Base-by-base conservation (phyloP, 1,140 invertebrate genomes). In the Oryzaephilus surinamensis region DNA sequence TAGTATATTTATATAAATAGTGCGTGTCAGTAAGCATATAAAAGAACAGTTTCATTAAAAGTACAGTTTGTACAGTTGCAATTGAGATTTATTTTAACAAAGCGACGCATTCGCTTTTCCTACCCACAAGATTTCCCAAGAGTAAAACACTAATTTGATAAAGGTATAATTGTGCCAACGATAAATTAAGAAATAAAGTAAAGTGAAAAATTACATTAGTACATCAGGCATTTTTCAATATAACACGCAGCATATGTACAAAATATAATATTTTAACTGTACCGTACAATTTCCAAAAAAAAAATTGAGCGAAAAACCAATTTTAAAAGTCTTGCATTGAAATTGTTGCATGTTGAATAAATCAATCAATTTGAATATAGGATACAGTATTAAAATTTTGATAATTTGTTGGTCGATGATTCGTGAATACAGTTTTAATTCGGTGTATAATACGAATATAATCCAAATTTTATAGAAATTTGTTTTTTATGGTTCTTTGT, bases 71-170 rank as follows among this genome's bases (percentile, higher is more conserved):
- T n/a, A n/a, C n/a, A n/a, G n/a, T n/a, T n/a, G 28, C 36, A 38
- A 38, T 38, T 29, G 36, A 38, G 28, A 38, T 38, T 38, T 38
- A 38, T 38, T 38, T 38, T 38, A 28, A 27, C 20, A 15, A 16
- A 19, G 36, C 26, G 36, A 31, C 26, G 29, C 36, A 31, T 27
- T 38, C 20, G n/a, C 15, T 15, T 27, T 27, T 31, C 29, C 29
- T 19, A 24, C 19, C 27, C 36, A 24, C 29, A 29, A 38, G 36
- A 38, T 38, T 38, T 38, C 36, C 36, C 36, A 14, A 13, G 36
- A 20, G 36, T 13, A 8, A 18, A n/a, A 18, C 36, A 15, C 36
- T 38, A 38, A 38, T 38, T 38, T 38, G 28, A 38, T 38, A 38
- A 36, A 19, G 28, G 36, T 19, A 27, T 38, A 38, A 38, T 38